These are phyloP conservation scores for Apus apus DNA, from an alignment of 2,113 vertebrate genomes.

Conservation along the genomic window DNA sequence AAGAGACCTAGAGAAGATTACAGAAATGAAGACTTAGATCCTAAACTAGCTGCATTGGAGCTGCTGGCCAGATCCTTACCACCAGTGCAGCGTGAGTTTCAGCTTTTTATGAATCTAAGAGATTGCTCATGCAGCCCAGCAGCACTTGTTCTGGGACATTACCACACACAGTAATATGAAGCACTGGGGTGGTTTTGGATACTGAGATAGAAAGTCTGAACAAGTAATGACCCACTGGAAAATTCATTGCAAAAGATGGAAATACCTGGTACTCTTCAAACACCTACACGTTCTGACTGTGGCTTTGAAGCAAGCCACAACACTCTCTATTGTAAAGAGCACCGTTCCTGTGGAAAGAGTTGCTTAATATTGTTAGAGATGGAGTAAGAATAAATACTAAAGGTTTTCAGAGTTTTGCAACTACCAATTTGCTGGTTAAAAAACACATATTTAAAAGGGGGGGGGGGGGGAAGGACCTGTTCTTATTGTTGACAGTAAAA, in stretches of 20 bases:
- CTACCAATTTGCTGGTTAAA: background rate
- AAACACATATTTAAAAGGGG: background rate
- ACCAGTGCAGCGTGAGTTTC: accelerated
- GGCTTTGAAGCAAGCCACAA: slow-evolving; percentile 64
- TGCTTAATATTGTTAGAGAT: slow-evolving; percentile 26
- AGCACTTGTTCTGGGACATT: background rate
- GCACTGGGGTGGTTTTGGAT: background rate
- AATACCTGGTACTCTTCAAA: slow-evolving; percentile 64
- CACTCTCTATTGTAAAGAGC: slow-evolving; percentile 45
- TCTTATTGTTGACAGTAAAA: background rate
- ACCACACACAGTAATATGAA: background rate
- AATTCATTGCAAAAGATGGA: slow-evolving; percentile 56
- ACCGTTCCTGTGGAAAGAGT: slow-evolving; percentile 78
- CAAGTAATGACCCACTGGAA: slow-evolving; percentile 67
- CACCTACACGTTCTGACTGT: slow-evolving; percentile 55
- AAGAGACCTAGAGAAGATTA: background rate
- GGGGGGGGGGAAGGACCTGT: background rate
- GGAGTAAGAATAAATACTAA: background rate
- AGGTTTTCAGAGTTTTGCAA: background rate
- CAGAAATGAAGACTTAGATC: background rate
- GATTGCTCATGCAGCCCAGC: background rate
- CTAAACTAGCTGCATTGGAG: background rate
- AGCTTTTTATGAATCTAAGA: background rate
- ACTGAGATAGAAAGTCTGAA: background rate
- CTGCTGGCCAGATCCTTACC: background rate